A percentile compares a stretch with the other conserved stretches of the same genome.
Conservation (phyloP, 1,140 invertebrate species). For the Eupristina koningsbergeri region DNA sequence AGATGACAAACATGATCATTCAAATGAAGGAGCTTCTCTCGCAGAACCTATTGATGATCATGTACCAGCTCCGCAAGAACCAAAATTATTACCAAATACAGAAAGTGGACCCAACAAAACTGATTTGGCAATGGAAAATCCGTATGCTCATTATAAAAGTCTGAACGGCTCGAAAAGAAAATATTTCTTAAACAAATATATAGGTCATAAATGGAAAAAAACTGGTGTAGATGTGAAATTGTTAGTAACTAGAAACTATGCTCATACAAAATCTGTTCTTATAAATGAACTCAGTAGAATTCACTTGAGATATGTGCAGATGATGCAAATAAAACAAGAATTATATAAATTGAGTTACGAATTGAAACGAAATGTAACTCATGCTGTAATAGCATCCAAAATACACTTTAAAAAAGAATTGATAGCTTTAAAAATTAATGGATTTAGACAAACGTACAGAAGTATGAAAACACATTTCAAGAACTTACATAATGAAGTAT, state of each 20-base stretch:
- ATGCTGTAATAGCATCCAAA: not conserved
- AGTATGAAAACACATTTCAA: no score
- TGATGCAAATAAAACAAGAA: conserved; percentile 16
- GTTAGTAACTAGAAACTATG: conserved; percentile 10
- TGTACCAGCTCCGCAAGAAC: no score
- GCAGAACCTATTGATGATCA: not conserved
- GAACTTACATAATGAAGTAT: no score
- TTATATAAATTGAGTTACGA: not conserved
- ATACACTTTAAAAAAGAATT: not conserved
- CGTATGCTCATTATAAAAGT: not conserved
- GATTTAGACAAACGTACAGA: no score
- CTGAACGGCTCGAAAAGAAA: not conserved
- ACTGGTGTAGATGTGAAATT: not conserved
- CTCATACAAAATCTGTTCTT: not conserved
- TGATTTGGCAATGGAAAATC: no score
- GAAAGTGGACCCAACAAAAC: no score
- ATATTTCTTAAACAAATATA: not conserved
- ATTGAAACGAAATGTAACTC: conserved; percentile 9
- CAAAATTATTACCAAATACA: no score
- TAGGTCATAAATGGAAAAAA: not conserved
- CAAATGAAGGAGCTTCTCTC: not conserved
- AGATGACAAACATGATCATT: no score
- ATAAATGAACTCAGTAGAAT: not conserved
- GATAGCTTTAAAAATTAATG: not conserved
- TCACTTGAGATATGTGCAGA: no score